Evolutionary conservation across 2,888 invertebrate genomes (phyloP), one percentile per base, ranked within the genome.

Genomic region (Sipha maydis): DNA sequence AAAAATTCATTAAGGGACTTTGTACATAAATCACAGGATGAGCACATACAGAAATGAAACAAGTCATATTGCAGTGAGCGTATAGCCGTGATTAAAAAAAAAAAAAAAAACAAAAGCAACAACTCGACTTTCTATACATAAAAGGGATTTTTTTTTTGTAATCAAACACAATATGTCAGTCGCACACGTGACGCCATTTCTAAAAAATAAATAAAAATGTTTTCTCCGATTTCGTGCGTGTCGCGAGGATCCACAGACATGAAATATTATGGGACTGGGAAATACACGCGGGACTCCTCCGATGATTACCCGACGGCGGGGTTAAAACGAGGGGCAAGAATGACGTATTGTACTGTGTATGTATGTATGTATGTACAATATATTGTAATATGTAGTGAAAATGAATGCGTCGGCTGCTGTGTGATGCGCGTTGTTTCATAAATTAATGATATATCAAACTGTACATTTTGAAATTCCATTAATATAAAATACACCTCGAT

Each of bases 381-480:
- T 54, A 83, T n/a, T 19, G 7, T 75, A n/a, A 34, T 73, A 31
- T 73, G 34, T 34, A 73, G 11, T 48, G 48, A 21, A 71, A 38
- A 71, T n/a, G n/a, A 41, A 76, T 76, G 41, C 4, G 75, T 17
- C 48, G n/a, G 48, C n/a, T 9, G 21, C 48, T 28, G 31, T 21
- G 71, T 21, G 38, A 77, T 31, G 77, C 67, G n/a, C 67, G 34
- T 85, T 85, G 77, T 85, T 54, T 78, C 78, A 34, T 85, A 78
- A 85, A 85, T 85, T 78, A 85, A 85, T 71, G 85, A 85, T 69
- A 85, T 69, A 69, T 78, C 85, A 34, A 78, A 85, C 69, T 21
- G 85, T 67, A 41, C 41, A n/a, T 78, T 85, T 78, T 17, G 78
- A 85, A 54, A 85, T 69, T 69, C 85, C 78, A 78, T 85, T 85